Conservation (phyloP, 2,113 vertebrate species). For the Gallinago jamesoni region DNA sequence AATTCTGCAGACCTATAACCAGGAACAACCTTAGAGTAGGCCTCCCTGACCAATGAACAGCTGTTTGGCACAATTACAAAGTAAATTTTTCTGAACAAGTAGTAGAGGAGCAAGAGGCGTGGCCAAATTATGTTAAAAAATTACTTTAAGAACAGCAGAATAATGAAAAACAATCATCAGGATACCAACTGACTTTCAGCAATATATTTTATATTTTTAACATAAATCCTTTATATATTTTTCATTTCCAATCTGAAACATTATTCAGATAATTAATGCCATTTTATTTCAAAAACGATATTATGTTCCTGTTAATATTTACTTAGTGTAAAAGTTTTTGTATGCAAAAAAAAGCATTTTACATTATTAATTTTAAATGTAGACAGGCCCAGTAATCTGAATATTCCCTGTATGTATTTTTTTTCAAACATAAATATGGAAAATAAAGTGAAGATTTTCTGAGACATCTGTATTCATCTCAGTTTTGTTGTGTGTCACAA, state of each 20-base stretch:
- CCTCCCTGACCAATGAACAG: background rate
- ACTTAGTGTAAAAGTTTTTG: background rate
- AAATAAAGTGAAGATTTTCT: slow-evolving; percentile 62
- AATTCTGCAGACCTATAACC: background rate
- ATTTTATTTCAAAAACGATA: slow-evolving; percentile 11
- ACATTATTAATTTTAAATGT: slow-evolving; percentile 5
- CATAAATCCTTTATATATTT: background rate
- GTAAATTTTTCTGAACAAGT: background rate
- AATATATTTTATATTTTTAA: background rate
- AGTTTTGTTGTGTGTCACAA: background rate
- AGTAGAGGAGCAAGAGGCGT: background rate
- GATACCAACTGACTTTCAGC: background rate
- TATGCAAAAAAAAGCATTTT: background rate
- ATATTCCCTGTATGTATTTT: background rate
- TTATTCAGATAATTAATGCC: background rate
- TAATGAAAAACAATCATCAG: background rate
- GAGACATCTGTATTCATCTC: background rate
- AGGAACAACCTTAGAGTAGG: background rate
- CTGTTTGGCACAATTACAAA: background rate
- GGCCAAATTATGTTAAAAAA: background rate
- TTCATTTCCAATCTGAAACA: background rate
- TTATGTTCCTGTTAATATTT: background rate
- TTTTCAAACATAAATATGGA: slow-evolving; percentile 23
- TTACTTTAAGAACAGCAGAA: background rate
- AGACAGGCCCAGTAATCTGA: slow-evolving; percentile 7